Conservation (phyloP, 2,113 vertebrate genomes). For the Delphinus delphis region DNA sequence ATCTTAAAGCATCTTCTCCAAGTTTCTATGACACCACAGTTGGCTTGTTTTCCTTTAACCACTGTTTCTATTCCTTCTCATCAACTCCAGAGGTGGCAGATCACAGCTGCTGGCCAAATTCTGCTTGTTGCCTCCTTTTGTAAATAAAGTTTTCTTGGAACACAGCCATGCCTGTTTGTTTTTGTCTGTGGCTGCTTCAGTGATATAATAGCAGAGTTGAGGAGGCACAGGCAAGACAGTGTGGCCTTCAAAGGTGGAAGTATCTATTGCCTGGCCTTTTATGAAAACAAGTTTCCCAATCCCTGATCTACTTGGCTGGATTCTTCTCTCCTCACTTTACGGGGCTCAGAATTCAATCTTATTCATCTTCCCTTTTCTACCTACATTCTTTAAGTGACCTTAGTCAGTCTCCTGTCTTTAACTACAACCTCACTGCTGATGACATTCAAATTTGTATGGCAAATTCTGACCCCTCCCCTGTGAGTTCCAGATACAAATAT, state of each 20-base stretch:
- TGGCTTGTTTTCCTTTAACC: neutral
- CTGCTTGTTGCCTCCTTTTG: neutral
- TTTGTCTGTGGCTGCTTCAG: neutral
- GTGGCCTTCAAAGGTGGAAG: neutral
- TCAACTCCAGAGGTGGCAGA: neutral
- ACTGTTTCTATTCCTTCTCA: neutral
- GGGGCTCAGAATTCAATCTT: neutral
- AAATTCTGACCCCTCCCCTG: neutral
- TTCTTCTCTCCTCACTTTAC: neutral
- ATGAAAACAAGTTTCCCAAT: neutral
- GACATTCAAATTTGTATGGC: neutral
- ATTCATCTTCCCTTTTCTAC: neutral
- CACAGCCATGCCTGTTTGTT: neutral
- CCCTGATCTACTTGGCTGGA: neutral
- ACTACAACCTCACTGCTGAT: neutral
- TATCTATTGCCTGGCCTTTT: neutral
- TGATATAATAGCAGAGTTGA: neutral
- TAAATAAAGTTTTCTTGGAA: neutral
- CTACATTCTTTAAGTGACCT: neutral
- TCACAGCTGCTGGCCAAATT: neutral
- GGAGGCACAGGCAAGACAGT: too few species aligned
- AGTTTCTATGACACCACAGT: neutral
- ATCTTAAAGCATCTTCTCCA: neutral
- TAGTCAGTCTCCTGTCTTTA: neutral
- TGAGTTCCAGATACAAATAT: neutral